phyloP scores from a whole-genome alignment of 2,797 vertebrate species.

The Anguilla anguilla region DNA sequence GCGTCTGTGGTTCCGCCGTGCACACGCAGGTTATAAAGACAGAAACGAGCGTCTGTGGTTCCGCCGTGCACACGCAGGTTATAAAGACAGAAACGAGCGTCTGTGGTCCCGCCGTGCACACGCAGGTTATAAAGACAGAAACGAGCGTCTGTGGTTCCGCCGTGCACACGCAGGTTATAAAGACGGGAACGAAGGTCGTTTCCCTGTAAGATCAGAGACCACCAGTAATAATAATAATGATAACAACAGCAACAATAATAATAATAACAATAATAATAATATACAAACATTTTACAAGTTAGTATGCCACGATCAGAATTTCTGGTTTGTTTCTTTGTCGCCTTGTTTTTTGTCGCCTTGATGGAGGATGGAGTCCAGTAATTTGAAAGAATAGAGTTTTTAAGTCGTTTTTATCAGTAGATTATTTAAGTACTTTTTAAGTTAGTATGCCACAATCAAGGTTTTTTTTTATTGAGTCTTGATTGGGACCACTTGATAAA shows the following conservation, averaged over 20 bases:
- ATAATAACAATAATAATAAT: background rate
- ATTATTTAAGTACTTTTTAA: too few species aligned
- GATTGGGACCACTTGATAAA: background rate
- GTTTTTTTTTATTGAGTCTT: background rate
- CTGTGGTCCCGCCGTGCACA: too few species aligned
- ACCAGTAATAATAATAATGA: background rate
- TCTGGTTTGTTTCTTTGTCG: background rate
- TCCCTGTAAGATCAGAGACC: background rate
- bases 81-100: background rate
- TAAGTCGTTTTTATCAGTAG: too few species aligned
- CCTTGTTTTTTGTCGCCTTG: background rate
- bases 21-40: background rate
- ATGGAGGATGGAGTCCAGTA: too few species aligned
- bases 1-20: too few species aligned
- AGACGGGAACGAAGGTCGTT: slow-evolving; percentile 1
- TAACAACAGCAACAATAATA: too few species aligned
- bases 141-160: too few species aligned
- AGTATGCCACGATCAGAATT: background rate
- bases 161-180: too few species aligned
- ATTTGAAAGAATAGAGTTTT: background rate
- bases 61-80: slow-evolving; percentile 17
- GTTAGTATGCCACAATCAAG: too few species aligned
- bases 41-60: too few species aligned
- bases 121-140: too few species aligned
- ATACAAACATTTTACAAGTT: background rate